Percentiles rank a stretch among this genome's conserved stretches.
phyloP scores from a whole-genome alignment of 2,888 invertebrate genomes.

The Auanema freiburgensis region DNA sequence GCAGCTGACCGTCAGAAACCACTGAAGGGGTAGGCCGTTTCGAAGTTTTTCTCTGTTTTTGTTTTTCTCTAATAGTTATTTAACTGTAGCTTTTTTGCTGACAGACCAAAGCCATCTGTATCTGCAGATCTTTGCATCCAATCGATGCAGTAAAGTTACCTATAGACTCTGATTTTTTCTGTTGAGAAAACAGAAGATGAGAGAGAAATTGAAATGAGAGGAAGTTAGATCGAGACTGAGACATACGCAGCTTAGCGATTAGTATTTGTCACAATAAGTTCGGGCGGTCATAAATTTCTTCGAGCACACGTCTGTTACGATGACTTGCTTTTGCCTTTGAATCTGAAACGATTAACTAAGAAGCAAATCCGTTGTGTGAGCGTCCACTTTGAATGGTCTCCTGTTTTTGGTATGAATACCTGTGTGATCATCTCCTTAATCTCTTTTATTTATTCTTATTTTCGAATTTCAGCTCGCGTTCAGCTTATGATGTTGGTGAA shows the following conservation, averaged over 20 bases:
- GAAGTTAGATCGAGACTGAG: too few species aligned
- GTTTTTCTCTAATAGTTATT: too few species aligned
- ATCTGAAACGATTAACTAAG: not conserved
- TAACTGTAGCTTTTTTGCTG: too few species aligned
- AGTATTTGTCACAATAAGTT: conserved; percentile 7
- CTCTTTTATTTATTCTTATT: conserved; percentile 3
- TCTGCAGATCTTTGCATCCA: too few species aligned
- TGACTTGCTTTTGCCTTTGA: not conserved
- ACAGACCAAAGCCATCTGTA: too few species aligned
- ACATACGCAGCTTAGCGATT: not conserved
- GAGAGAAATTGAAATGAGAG: too few species aligned
- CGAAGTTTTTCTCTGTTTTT: too few species aligned
- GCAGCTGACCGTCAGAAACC: too few species aligned
- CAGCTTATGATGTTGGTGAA: conserved; percentile 37
- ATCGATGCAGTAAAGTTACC: too few species aligned
- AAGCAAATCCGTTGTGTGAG: not conserved
- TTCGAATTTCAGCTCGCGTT: conserved; percentile 31
- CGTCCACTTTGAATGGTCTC: conserved; percentile 8
- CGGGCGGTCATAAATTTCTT: not conserved
- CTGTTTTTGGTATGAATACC: conserved; percentile 11
- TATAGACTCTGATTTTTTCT: too few species aligned
- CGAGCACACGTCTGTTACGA: not conserved
- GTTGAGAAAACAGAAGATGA: too few species aligned
- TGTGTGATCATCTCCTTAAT: not conserved
- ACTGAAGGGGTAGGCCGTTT: too few species aligned